Conservation (phyloP, 92 coral and sea anemone species). For the Blastomussa wellsi region DNA sequence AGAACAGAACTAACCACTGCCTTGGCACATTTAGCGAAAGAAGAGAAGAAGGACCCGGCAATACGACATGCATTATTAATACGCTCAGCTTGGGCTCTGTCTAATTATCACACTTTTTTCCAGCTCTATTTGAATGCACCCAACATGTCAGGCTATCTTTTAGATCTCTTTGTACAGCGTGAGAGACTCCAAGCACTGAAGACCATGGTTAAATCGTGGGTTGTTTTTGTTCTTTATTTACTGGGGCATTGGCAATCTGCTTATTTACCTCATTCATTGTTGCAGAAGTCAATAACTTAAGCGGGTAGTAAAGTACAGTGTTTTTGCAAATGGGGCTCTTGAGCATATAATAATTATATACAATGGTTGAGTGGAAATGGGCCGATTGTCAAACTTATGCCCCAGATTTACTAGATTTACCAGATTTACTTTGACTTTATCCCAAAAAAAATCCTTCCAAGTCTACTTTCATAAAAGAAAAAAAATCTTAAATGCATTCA, state of each 20-base stretch:
- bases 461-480: too few species aligned
- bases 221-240: conserved; percentile 73
- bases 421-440: neutral
- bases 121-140: conserved; percentile 97
- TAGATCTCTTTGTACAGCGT: conserved; percentile 96
- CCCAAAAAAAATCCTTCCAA: neutral
- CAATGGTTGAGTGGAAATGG: neutral
- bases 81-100: conserved; percentile 99
- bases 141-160: conserved; percentile 97
- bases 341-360: neutral
- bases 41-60: conserved; percentile 82
- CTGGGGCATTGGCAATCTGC: conserved; percentile 42
- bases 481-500: neutral
- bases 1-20: conserved; percentile 75
- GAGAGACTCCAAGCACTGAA: conserved; percentile 91
- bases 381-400: conserved; percentile 24
- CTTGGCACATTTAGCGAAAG: conserved; percentile 75
- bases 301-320: neutral
- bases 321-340: neutral
- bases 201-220: conserved; percentile 99
- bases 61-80: conserved; percentile 88
- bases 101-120: conserved; percentile 99
- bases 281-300: neutral
- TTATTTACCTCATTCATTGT: neutral
- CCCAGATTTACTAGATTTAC: conserved; percentile 6